phyloP scores from a whole-genome alignment of 2,113 vertebrate genomes.

The Alouatta palliata region DNA sequence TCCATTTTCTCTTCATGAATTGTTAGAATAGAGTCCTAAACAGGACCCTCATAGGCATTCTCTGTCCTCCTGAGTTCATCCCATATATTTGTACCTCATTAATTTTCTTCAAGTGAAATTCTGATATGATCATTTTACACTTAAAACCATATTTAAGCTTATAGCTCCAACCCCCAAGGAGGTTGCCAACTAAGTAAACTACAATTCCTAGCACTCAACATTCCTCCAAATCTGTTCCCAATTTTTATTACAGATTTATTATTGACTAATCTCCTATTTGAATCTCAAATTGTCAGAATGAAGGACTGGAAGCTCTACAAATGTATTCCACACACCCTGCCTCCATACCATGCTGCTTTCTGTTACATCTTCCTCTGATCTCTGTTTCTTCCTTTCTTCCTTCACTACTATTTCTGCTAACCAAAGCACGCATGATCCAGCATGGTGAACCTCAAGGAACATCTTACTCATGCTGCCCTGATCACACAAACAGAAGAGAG shows the following conservation, averaged over 20 bases:
- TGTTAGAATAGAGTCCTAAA: not conserved
- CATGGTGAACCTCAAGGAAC: not conserved
- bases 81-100: not conserved
- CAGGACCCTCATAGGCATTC: not conserved
- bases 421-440: not conserved
- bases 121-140: not conserved
- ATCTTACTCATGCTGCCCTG: not conserved
- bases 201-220: not conserved
- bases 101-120: constrained; percentile 20
- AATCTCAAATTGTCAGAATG: not conserved
- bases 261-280: not conserved
- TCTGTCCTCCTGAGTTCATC: not conserved
- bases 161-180: not conserved
- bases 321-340: not conserved
- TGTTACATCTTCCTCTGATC: not conserved
- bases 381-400: not conserved
- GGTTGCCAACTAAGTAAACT: not conserved
- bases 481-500: not conserved
- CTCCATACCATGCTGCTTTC: not conserved
- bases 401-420: not conserved
- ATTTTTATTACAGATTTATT: constrained; percentile 2
- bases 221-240: not conserved
- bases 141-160: not conserved
- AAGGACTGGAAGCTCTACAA: not conserved
- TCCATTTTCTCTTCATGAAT: not conserved